Evolutionary conservation across 2,113 vertebrate species (phyloP).

Genomic region (Microtus richardsoni): DNA sequence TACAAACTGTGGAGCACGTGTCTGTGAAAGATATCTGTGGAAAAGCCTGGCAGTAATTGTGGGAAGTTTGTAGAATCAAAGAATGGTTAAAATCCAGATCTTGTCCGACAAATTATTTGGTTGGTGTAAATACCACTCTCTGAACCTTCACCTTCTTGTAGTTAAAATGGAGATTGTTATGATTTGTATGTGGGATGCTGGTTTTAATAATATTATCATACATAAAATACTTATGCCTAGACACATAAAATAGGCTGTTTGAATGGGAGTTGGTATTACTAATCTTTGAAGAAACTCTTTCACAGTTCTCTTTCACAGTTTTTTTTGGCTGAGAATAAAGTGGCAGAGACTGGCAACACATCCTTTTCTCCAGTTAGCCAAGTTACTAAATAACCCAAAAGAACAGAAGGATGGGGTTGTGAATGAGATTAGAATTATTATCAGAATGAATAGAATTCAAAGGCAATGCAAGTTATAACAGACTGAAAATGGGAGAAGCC

Average conservation of each 20-base stretch:
- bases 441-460: background rate
- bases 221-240: background rate
- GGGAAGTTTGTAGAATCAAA: background rate
- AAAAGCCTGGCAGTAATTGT: background rate
- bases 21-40: background rate
- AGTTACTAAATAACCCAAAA: background rate
- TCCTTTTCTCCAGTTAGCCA: background rate
- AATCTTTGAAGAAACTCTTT: background rate
- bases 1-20: background rate
- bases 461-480: background rate
- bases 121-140: background rate
- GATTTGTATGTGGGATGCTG: background rate
- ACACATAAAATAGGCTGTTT: background rate
- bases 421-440: background rate
- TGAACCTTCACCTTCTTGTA: background rate
- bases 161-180: background rate
- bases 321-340: constrained; percentile 23
- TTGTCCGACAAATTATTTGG: background rate
- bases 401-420: background rate
- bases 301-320: constrained; percentile 1
- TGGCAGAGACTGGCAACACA: background rate
- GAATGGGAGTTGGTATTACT: constrained; percentile 12
- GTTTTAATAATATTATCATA: background rate
- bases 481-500: background rate
- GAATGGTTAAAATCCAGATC: background rate